A percentile compares a stretch with the other conserved stretches of the same genome.
Evolutionary conservation across 2,797 vertebrate species (phyloP).

Genomic region (Phyllotis vaccarum): DNA sequence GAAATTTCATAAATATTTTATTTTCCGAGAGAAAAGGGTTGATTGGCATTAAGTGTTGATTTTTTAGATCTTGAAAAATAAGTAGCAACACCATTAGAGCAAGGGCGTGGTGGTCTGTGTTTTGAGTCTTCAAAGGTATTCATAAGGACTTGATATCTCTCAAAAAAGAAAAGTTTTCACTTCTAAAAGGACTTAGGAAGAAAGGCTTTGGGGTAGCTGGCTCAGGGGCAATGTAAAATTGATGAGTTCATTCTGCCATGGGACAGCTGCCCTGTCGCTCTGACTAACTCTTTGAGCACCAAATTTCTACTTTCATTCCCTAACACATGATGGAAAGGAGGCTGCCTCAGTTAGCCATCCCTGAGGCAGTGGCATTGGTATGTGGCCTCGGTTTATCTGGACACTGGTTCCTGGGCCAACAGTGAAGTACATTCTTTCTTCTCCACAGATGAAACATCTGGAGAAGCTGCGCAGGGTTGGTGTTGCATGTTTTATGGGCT

Average conservation of each 20-base stretch:
- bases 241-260: background rate
- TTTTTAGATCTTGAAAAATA: slow-evolving; percentile 66
- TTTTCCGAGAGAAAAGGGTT: slow-evolving; percentile 11
- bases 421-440: background rate
- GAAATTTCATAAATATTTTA: background rate
- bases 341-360: background rate
- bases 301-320: background rate
- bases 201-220: background rate
- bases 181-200: slow-evolving; percentile 36
- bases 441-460: background rate
- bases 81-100: background rate
- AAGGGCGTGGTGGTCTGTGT: slow-evolving; percentile 2
- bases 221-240: slow-evolving; percentile 29
- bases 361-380: background rate
- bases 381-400: background rate
- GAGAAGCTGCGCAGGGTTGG: background rate
- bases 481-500: background rate
- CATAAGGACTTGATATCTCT: background rate
- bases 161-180: slow-evolving; percentile 1
- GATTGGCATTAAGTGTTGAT: background rate
- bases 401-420: background rate
- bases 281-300: background rate
- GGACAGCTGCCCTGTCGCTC: background rate
- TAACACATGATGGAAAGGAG: background rate
- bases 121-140: slow-evolving; percentile 46